These are phyloP conservation scores for Bombylius discolor DNA, from an alignment of 2,888 invertebrate genomes.

Conservation along the genomic window DNA sequence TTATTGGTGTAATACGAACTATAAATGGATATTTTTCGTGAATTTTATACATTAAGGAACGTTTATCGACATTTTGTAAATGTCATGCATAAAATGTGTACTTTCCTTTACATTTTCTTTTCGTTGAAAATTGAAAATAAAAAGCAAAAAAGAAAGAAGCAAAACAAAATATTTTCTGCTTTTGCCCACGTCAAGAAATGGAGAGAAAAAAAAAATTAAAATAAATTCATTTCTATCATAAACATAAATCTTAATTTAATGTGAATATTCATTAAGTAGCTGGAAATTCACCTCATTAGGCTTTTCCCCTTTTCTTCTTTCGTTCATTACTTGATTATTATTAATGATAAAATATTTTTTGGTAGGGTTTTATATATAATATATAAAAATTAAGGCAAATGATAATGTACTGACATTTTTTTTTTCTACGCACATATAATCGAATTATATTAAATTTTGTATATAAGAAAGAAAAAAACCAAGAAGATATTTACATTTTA, in stretches of 20 bases:
- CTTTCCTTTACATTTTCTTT: neutral
- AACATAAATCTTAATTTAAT: constrained; percentile 11
- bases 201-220: neutral
- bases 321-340: neutral
- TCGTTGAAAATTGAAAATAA: neutral
- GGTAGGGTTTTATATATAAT: too few species aligned
- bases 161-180: too few species aligned
- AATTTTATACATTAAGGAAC: neutral
- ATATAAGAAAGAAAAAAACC: too few species aligned
- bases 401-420: too few species aligned
- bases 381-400: too few species aligned
- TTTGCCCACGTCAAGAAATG: too few species aligned
- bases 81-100: neutral
- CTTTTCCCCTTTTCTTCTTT: neutral
- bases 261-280: constrained; percentile 10
- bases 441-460: too few species aligned
- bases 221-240: neutral
- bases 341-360: neutral
- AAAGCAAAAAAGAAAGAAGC: too few species aligned
- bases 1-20: neutral
- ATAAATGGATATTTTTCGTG: neutral
- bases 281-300: constrained; percentile 2
- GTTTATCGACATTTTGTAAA: neutral
- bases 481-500: too few species aligned
- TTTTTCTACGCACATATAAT: too few species aligned